Conservation (phyloP, 2,888 invertebrate genomes). For the Amiota mariae region DNA sequence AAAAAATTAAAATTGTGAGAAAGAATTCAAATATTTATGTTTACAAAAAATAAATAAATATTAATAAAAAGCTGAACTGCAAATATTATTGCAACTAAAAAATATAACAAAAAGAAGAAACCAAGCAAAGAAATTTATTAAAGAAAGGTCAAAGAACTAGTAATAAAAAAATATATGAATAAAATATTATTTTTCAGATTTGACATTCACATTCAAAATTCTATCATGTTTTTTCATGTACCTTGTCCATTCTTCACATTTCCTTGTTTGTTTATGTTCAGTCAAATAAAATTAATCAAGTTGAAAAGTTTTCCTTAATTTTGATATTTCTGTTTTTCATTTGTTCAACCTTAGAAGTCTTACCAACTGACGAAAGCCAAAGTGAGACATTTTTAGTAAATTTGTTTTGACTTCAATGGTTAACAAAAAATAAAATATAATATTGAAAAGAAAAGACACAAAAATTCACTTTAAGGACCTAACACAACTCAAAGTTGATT, state of each 20-base stretch:
- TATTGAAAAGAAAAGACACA: background rate
- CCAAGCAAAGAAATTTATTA: slow-evolving; percentile 45
- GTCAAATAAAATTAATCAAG: slow-evolving; percentile 68
- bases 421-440: background rate
- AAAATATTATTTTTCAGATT: no score
- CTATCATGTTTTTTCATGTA: slow-evolving; percentile 43
- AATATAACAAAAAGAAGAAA: background rate
- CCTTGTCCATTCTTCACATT: no score
- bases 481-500: background rate
- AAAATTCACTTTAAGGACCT: background rate
- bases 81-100: background rate
- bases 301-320: slow-evolving; percentile 54
- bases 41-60: no score
- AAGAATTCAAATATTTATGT: no score
- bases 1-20: background rate
- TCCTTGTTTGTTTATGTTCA: no score
- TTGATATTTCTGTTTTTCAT: background rate
- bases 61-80: no score
- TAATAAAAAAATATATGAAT: no score
- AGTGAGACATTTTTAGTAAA: background rate
- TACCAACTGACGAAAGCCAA: no score
- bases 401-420: no score
- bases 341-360: no score
- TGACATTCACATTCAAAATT: no score
- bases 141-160: no score